These are phyloP conservation scores for Hydrolagus colliei DNA, from an alignment of 2,797 vertebrate genomes.

Conservation along the genomic window DNA sequence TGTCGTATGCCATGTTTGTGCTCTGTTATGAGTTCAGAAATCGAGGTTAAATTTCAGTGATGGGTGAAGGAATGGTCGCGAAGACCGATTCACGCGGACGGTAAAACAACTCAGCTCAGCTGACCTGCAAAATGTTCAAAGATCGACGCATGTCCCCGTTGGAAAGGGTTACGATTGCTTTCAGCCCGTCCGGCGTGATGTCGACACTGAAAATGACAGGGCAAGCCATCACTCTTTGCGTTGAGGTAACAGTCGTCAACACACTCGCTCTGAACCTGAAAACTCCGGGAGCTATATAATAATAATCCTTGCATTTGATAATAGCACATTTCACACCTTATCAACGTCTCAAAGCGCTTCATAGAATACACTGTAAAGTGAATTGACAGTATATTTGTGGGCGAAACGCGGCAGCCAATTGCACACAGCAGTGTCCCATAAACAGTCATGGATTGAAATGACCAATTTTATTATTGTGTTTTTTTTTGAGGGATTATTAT, in stretches of 20 bases:
- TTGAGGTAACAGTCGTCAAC: not conserved
- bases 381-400: no score
- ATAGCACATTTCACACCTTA: no score
- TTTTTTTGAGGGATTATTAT: no score
- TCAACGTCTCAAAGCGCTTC: no score
- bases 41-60: not conserved
- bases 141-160: constrained; percentile 90
- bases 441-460: no score
- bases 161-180: constrained; percentile 83
- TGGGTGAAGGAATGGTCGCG: not conserved
- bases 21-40: constrained; percentile 60
- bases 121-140: constrained; percentile 89
- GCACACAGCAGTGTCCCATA: no score
- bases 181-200: constrained; percentile 80
- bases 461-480: no score
- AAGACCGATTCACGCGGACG: not conserved
- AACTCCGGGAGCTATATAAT: not conserved
- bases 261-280: not conserved
- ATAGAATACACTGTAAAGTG: no score
- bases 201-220: constrained; percentile 63
- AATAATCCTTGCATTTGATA: no score
- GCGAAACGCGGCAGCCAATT: no score
- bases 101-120: not conserved
- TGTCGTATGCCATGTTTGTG: constrained; percentile 86
- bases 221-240: not conserved